Base-by-base conservation (phyloP, 2,113 vertebrate genomes). In the Mesoclemmys tuberculata region DNA sequence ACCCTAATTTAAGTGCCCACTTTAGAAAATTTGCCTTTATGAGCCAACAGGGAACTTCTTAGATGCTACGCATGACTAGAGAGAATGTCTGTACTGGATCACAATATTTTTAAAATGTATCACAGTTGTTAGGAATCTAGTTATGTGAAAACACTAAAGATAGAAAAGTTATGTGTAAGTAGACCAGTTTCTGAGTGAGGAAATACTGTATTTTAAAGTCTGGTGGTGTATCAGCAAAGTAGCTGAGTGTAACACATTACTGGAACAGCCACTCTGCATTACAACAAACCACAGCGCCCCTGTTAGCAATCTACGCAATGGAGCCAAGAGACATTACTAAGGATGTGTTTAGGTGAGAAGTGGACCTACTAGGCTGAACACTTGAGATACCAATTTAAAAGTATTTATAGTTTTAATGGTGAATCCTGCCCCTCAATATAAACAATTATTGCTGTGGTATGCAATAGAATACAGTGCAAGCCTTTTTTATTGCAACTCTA, bases 401-500 rank as follows among this genome's bases (percentile, higher is more conserved):
- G 49, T 41, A 90, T 89, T 89, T 89, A 87, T 10, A 84, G 81
- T 5, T 4, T 54, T 92, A 96, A 0, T 38, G 44, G 85, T 90
- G 88, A 97, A 86, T 13, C 2, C 29, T 58, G 49, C 77, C 90
- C 77, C 38, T 88, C 78, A 83, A 52, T 68, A 90, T 58, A 88
- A 96, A 91, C 64, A 89, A 85, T 84, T 92, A 74, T 12, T 11
- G 0, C 24, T 0, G 1, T 48, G 16, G 54, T 86, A 90, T 6
- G 46, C 90, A 90, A 82, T 85, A 82, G 90, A 95, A 89, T 90
- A 91, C 75, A 90, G 48, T 27, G 38, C 52, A 94, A 94, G 55
- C 10, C 41, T 86, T 90, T 90, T 94, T 92, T 93, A 95, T 58
- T 89, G 89, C 84, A 93, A 90, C 79, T 96, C 96, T 90, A 92